Conservation (phyloP, 2,888 invertebrate genomes). For the Gastrophysa polygoni region DNA sequence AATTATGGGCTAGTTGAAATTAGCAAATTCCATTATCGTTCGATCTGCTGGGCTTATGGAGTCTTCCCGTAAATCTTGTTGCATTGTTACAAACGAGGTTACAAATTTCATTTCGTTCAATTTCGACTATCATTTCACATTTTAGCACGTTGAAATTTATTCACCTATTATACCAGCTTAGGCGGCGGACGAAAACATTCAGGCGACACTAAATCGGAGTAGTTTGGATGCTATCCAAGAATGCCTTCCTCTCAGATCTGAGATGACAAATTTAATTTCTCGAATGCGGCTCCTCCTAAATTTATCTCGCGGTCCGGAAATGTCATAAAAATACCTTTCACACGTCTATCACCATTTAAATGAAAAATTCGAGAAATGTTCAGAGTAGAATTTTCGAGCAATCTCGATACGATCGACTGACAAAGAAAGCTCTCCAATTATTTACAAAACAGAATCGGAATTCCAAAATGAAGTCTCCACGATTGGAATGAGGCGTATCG, state of each 20-base stretch:
- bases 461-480: no score
- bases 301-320: slow-evolving; percentile 16
- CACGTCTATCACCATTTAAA: neutral
- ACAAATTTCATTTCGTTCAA: no score
- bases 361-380: neutral
- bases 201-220: slow-evolving; percentile 5
- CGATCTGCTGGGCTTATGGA: no score
- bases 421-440: no score
- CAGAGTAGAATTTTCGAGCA: no score
- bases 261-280: slow-evolving; percentile 16
- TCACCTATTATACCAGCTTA: neutral
- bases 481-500: no score
- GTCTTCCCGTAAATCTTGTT: no score
- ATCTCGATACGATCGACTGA: no score
- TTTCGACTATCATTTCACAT: neutral
- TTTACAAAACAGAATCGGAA: no score
- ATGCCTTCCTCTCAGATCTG: slow-evolving; percentile 8
- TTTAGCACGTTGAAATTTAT: neutral
- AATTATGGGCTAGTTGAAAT: no score
- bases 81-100: no score
- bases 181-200: neutral
- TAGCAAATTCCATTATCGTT: no score
- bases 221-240: slow-evolving; percentile 9
- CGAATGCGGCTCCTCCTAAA: slow-evolving; percentile 2
- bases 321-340: neutral